Conservation (phyloP, 2,888 invertebrate species). For the Rhagonycha lutea region DNA sequence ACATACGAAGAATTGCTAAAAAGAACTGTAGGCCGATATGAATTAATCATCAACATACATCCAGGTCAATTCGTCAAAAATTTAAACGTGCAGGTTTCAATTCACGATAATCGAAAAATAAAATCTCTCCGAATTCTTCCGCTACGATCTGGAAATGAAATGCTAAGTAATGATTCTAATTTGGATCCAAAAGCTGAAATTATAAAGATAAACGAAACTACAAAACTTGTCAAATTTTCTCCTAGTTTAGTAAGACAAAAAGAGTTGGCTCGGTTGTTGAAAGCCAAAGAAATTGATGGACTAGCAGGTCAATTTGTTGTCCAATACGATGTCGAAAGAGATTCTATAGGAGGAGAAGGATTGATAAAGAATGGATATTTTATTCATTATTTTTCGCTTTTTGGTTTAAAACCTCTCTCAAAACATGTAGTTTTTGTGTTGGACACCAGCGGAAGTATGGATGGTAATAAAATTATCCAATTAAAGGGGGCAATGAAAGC, state of each 20-base stretch:
- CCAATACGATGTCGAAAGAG: constrained; percentile 63
- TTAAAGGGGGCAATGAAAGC: not conserved
- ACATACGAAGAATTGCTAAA: constrained; percentile 74
- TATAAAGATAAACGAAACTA: constrained; percentile 37
- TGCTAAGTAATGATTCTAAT: constrained; percentile 60
- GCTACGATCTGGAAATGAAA: constrained; percentile 66
- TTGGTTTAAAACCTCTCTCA: constrained; percentile 44
- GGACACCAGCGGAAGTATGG: constrained; percentile 55
- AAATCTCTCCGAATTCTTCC: constrained; percentile 65
- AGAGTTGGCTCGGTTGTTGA: constrained; percentile 38
- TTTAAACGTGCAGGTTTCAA: constrained; percentile 62
- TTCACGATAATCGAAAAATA: constrained; percentile 66
- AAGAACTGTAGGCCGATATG: constrained; percentile 68
- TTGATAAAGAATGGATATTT: constrained; percentile 52
- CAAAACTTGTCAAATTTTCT: constrained; percentile 57
- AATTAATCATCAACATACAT: constrained; percentile 70
- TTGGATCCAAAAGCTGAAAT: constrained; percentile 47
- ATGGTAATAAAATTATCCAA: not conserved
- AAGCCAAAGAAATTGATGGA: constrained; percentile 44
- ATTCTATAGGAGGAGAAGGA: constrained; percentile 54
- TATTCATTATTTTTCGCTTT: constrained; percentile 57
- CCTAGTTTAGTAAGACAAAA: constrained; percentile 64
- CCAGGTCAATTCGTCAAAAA: constrained; percentile 70
- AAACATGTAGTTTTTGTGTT: constrained; percentile 58
- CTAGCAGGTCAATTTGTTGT: constrained; percentile 63